These are phyloP conservation scores for Parasteatoda tepidariorum DNA, from an alignment of 1,140 invertebrate genomes.

Conservation along the genomic window DNA sequence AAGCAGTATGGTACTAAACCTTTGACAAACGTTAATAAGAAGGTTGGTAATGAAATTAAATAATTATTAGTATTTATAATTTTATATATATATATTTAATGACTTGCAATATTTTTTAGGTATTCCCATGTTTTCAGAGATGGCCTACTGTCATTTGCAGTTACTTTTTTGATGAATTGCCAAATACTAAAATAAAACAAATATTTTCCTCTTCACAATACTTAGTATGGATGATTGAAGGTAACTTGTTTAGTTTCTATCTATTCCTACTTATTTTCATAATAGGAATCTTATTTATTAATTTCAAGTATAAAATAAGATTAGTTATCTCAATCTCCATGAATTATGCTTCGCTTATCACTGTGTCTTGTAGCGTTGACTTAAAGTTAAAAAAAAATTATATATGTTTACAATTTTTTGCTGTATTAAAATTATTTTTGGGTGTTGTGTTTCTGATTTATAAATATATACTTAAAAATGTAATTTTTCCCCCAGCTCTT, in stretches of 20 bases:
- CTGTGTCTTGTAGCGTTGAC: too few species aligned
- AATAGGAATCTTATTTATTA: too few species aligned
- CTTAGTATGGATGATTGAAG: constrained; percentile 45
- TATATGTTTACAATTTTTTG: background rate
- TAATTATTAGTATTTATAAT: too few species aligned
- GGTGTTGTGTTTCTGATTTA: background rate
- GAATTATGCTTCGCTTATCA: too few species aligned
- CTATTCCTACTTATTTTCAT: too few species aligned
- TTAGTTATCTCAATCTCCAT: too few species aligned
- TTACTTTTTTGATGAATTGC: constrained; percentile 51
- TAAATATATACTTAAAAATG: background rate
- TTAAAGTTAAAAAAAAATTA: background rate
- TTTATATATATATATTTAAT: too few species aligned
- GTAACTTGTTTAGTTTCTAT: too few species aligned
- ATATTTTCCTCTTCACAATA: constrained; percentile 39
- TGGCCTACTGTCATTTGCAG: constrained; percentile 17
- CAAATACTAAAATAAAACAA: constrained; percentile 22
- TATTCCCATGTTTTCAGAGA: constrained; percentile 7
- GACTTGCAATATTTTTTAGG: background rate
- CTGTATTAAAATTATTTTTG: background rate
- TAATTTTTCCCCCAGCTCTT: constrained; percentile 17
- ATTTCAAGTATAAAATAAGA: too few species aligned
- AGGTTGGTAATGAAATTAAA: too few species aligned
- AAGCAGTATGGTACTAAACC: too few species aligned
- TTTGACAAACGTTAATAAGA: too few species aligned